Evolutionary conservation across 2,888 invertebrate genomes (phyloP), one percentile per base, ranked within the genome.

Genomic region (Idaea aversata): DNA sequence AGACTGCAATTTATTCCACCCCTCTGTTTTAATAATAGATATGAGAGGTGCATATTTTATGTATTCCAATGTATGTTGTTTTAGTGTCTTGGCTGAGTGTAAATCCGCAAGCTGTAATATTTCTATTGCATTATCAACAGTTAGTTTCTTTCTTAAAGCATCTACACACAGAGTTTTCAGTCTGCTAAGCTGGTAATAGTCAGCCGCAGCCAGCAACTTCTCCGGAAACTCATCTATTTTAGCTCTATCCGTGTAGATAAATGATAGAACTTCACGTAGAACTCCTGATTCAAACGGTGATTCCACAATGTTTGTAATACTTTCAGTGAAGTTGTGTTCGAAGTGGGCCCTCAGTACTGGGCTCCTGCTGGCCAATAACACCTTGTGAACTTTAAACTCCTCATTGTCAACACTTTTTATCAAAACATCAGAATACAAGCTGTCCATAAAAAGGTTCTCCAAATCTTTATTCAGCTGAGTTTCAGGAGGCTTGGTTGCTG

Each of bases 121-220:
- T 47, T 34, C 61, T 47, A 59, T 63, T 35, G 36, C 36, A 36
- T 36, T 57, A 57, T 58, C 58, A 36, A 59, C 59, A 34, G 16
- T 47, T 13, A 47, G 47, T 10, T 47, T 6, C 47, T 47, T 47
- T 47, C 13, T 7, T 47, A 47, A 47, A 47, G 47, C 47, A 47
- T 47, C 7, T 47, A 13, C 47, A 13, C 47, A 47, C 13, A 47
- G 47, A 47, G 13, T 10, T 13, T 47, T 47, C 10, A 47, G 47
- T 47, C 10, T 4, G 47, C 13, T 13, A 5, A 47, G 47, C 25
- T 25, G 25, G 25, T 25, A 25, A 25, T 25, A 25, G 25, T 25
- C 25, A 25, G 25, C 25, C 25, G 47, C 47, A 47, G 13, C 10
- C 6, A 47, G 47, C 13, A 47, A 47, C 13, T 47, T 13, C 47